Conservation (phyloP, 2,113 vertebrate genomes). For the Puntigrus tetrazona region DNA sequence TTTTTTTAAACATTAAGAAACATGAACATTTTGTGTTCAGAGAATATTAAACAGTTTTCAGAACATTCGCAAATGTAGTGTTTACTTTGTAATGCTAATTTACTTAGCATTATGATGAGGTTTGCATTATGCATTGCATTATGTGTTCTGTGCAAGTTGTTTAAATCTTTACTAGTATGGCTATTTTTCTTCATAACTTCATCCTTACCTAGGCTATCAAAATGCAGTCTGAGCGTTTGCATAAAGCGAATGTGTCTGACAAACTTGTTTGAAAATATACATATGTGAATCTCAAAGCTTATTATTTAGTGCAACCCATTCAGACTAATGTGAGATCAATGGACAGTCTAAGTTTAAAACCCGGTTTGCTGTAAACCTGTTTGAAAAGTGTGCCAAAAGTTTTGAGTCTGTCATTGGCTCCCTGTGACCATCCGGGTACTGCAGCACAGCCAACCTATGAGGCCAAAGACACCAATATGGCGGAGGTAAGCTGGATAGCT, state of each 20-base stretch:
- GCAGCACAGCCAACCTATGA: constrained; percentile 83
- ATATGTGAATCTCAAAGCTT: not conserved
- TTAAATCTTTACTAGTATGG: too few species aligned
- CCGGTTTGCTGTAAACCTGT: not conserved
- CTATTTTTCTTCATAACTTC: too few species aligned
- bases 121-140: too few species aligned
- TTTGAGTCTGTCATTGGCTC: constrained; percentile 80
- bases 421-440: constrained; percentile 88
- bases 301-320: not conserved
- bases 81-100: too few species aligned
- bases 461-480: constrained; percentile 96
- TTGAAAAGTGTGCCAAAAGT: constrained; percentile 61
- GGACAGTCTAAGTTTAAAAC: not conserved
- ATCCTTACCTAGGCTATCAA: too few species aligned
- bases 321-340: not conserved
- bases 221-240: not conserved
- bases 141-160: too few species aligned
- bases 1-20: not conserved
- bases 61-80: too few species aligned
- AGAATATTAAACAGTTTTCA: too few species aligned
- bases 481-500: constrained; percentile 95
- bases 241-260: not conserved
- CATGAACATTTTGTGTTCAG: too few species aligned
- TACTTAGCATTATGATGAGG: too few species aligned
- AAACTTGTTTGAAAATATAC: not conserved